Evolutionary conservation across 2,797 vertebrate species (phyloP).

Genomic region (Thripadectes ignobilis): DNA sequence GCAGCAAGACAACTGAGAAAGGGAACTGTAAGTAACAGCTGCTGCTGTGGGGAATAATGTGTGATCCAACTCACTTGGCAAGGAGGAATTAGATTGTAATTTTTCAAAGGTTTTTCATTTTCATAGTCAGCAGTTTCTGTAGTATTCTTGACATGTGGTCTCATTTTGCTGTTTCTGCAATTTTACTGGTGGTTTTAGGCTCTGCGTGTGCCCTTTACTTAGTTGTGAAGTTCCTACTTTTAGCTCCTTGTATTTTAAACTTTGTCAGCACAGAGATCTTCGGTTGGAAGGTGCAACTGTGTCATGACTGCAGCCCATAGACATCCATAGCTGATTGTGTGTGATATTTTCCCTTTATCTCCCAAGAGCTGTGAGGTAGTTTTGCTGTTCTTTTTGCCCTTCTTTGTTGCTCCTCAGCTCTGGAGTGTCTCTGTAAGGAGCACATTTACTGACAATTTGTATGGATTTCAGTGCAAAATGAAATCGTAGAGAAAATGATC

Average conservation of each 20-base stretch:
- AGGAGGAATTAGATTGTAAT: not conserved
- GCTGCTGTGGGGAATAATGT: not conserved
- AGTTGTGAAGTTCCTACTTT: not conserved
- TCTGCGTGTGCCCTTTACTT: not conserved
- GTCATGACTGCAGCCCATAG: not conserved
- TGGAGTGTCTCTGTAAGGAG: not conserved
- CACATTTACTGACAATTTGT: fast-evolving
- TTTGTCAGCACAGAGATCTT: not conserved
- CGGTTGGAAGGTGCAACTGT: not conserved
- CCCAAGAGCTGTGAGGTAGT: not conserved
- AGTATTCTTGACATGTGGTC: not conserved
- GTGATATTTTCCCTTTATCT: not conserved
- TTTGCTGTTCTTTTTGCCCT: not conserved
- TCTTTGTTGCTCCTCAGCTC: not conserved
- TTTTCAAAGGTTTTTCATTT: not conserved
- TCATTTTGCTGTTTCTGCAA: not conserved
- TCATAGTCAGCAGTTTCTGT: not conserved
- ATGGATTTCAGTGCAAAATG: not conserved
- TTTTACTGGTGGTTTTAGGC: not conserved
- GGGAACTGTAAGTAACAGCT: not conserved
- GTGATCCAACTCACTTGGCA: not conserved
- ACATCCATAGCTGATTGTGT: fast-evolving
- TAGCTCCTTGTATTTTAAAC: not conserved
- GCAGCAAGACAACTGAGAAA: not conserved
- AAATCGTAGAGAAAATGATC: not conserved